phyloP scores from a whole-genome alignment of 2,113 vertebrate genomes.

The Telmatochromis bifrenatus region DNA sequence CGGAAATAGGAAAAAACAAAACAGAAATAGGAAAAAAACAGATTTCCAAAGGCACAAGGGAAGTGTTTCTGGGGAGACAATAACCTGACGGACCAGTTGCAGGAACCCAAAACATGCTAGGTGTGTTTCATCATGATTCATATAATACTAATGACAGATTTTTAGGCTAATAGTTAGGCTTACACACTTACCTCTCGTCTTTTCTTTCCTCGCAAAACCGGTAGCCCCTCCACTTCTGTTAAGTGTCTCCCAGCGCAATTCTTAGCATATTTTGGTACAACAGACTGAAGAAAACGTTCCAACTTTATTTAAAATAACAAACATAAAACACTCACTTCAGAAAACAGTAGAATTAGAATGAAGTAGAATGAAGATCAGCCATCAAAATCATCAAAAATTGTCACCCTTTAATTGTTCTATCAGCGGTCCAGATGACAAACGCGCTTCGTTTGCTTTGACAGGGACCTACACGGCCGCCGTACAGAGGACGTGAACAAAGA shows the following conservation, averaged over 20 bases:
- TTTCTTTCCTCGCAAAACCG: background rate
- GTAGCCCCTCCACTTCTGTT: background rate
- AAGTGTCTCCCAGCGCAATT: background rate
- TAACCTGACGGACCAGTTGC: background rate
- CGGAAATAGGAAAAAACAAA: background rate
- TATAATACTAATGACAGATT: background rate
- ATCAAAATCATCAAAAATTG: background rate
- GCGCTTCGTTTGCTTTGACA: background rate
- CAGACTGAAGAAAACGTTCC: background rate
- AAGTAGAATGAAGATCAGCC: background rate
- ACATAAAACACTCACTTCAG: background rate
- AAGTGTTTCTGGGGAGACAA: background rate
- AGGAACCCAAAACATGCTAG: background rate
- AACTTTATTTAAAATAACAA: background rate
- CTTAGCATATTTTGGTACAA: no score
- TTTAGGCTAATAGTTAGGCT: background rate
- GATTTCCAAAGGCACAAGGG: background rate
- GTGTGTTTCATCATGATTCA: background rate
- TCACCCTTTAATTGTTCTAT: background rate
- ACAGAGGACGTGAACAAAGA: background rate
- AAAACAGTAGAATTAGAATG: background rate
- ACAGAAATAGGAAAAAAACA: background rate
- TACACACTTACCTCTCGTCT: background rate
- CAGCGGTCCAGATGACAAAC: rapidly evolving
- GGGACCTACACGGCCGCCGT: background rate